Base-by-base conservation (phyloP, 92 coral and sea anemone genomes). In the Porites evermanni region DNA sequence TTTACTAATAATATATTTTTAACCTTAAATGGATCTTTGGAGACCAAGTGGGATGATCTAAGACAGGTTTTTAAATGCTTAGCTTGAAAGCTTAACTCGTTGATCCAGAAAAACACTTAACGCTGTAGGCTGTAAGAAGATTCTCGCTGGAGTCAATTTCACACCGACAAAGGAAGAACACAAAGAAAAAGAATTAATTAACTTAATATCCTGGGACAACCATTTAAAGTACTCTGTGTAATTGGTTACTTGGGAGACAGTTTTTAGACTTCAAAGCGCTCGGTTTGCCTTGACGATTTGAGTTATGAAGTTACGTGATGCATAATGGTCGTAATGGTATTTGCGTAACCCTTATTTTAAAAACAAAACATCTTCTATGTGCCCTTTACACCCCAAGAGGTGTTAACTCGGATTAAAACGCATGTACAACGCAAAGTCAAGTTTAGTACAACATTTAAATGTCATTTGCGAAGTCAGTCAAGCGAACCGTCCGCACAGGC, bases 371-470 rank as follows among this genome's bases (percentile, higher is more conserved):
- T 54, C 23, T 58, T 74, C 44, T 3, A 38, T 54, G 19, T 58
- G 78, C 58, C 58, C 70, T 56, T 81, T 81, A 70, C 20, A 70
- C 77, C 78, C 70, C 75, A 58, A 44, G 11, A 7, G 20, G 71
- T 70, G 58, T 59, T 58, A 38, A 81, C 51, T 81, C 20, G 68
- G 59, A 60, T 79, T 26, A 32, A 12, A 74, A 53, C 64, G 64
- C 78, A 70, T 64, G 58, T 74, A 51, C 73, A 24, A 51, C 23
- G 78, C 16, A 8, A 52, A 16, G 38, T 19, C 71, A 83, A 82
- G 19, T 64, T 38, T 38, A 38, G 47, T 38, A 38, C 47, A 38
- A 4, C 47, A 38, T 38, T 38, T 38, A 38, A 74, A 2, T 13
- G 0, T 20, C 12, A 74, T 44, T 24, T 53, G 78, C 23, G 11